phyloP scores from a whole-genome alignment of 2,888 invertebrate species.

The Protophormia terraenovae region DNA sequence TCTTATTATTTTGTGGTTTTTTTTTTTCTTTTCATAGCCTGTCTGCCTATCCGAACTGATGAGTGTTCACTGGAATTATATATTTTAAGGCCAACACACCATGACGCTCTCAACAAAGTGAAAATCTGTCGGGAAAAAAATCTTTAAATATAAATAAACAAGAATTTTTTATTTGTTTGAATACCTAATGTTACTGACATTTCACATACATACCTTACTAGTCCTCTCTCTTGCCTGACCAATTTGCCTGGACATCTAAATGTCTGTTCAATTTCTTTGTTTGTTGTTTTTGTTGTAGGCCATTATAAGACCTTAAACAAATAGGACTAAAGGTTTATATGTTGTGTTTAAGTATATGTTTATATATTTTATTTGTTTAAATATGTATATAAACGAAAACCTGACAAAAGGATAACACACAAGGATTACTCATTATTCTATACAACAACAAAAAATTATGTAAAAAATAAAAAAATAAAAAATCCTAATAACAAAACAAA shows the following conservation, averaged over 20 bases:
- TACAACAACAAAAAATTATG: background rate
- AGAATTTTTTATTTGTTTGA: background rate
- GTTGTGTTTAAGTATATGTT: too few species aligned
- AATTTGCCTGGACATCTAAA: background rate
- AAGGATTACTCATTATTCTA: constrained; percentile 18
- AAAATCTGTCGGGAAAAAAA: background rate
- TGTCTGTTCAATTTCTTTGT: background rate
- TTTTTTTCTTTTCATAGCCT: background rate
- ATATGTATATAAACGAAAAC: constrained; percentile 13
- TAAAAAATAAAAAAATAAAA: background rate
- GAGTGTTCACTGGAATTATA: background rate
- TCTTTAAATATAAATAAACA: background rate
- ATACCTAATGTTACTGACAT: background rate
- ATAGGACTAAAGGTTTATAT: background rate
- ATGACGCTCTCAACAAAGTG: background rate
- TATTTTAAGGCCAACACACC: background rate
- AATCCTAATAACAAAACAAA: too few species aligned
- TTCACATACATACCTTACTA: too few species aligned
- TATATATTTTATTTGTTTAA: too few species aligned
- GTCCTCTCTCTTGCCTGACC: too few species aligned
- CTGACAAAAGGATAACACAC: constrained; percentile 43
- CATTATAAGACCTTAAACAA: background rate
- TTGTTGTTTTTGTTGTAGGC: background rate
- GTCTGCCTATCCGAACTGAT: background rate
- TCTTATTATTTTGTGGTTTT: background rate